phyloP scores from a whole-genome alignment of 2,797 vertebrate genomes.

The Argentina silus region DNA sequence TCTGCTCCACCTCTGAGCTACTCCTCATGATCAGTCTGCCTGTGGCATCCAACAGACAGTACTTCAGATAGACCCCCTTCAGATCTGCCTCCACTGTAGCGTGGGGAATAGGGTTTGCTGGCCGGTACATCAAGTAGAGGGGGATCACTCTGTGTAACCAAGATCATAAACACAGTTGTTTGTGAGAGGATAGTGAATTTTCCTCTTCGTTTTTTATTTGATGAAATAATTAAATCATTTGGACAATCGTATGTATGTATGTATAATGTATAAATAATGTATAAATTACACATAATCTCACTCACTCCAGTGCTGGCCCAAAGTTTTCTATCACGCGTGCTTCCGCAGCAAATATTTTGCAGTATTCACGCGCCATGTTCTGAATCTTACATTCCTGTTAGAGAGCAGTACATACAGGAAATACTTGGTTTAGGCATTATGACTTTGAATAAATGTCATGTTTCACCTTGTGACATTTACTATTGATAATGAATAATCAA shows the following conservation, averaged over 20 bases:
- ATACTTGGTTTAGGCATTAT: neutral
- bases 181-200: neutral
- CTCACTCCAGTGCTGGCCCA: slow-evolving; percentile 89
- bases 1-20: slow-evolving; percentile 79
- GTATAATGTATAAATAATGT: neutral
- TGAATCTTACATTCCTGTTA: slow-evolving; percentile 91
- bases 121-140: slow-evolving; percentile 90
- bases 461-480: no score
- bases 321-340: slow-evolving; percentile 83
- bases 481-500: no score
- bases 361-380: slow-evolving; percentile 94
- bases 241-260: neutral
- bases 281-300: slow-evolving; percentile 35
- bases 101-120: slow-evolving; percentile 89
- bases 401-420: slow-evolving; percentile 10
- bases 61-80: slow-evolving; percentile 76
- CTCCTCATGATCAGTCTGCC: slow-evolving; percentile 66
- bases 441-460: neutral
- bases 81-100: slow-evolving; percentile 90
- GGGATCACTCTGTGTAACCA: slow-evolving; percentile 83
- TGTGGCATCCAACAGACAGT: slow-evolving; percentile 75
- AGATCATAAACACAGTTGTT: neutral
- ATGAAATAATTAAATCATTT: neutral
- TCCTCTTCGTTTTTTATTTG: no score
- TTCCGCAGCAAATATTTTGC: slow-evolving; percentile 93